These are phyloP conservation scores for Tupaia chinensis DNA, from an alignment of 2,113 vertebrate genomes.

Conservation along the genomic window DNA sequence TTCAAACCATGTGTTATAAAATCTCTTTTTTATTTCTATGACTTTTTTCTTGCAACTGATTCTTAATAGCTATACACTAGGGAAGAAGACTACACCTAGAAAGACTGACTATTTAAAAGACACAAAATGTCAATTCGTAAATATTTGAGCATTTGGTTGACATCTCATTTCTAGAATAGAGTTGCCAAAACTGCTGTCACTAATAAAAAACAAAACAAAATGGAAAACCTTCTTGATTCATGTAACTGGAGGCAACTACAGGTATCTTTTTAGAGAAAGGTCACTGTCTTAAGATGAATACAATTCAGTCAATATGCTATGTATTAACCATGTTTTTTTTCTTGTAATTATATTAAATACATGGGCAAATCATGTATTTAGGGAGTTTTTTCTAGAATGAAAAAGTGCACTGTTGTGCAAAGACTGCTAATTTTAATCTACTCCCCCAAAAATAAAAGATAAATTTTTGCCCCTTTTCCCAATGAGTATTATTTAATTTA, in stretches of 20 bases:
- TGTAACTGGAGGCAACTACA: neutral
- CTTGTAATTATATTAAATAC: slow-evolving; percentile 39
- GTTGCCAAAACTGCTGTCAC: slow-evolving; percentile 48
- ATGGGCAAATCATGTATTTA: neutral
- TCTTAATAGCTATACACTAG: slow-evolving; percentile 36
- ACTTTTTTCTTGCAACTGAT: neutral
- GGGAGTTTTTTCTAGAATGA: neutral
- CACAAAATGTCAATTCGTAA: slow-evolving; percentile 76
- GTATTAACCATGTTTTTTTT: slow-evolving; percentile 47
- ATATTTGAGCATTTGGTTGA: slow-evolving; percentile 75
- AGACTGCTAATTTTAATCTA: neutral
- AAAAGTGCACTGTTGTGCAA: neutral
- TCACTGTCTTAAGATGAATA: slow-evolving; percentile 66
- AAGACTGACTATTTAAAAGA: slow-evolving; percentile 74
- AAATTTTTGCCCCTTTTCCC: neutral
- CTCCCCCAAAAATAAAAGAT: neutral
- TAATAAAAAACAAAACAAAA: neutral
- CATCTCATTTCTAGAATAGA: slow-evolving; percentile 63
- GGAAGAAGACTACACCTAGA: slow-evolving; percentile 36
- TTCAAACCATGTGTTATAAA: slow-evolving; percentile 48
- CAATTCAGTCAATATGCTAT: slow-evolving; percentile 59
- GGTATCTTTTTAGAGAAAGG: slow-evolving; percentile 70
- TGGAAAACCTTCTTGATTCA: neutral
- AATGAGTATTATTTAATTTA: slow-evolving; percentile 17
- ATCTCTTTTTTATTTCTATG: slow-evolving; percentile 54